Base-by-base conservation (phyloP, 2,888 invertebrate species). In the Stenodema calcarata region DNA sequence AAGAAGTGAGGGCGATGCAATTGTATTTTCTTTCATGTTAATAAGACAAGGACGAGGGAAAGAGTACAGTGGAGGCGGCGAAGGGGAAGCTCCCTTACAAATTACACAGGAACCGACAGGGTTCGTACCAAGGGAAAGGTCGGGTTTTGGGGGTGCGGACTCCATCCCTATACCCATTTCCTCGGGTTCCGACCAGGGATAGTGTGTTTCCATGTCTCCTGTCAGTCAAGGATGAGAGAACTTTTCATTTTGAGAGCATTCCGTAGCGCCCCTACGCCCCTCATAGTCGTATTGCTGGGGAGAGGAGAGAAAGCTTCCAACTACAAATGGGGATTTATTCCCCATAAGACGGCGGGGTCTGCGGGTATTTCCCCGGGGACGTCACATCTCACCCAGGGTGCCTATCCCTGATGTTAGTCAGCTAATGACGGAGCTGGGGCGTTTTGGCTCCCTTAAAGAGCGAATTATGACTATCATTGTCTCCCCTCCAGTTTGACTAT, bases 121-220 rank as follows among this genome's bases (percentile, higher is more conserved):
- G 54, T 78, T 78, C 18, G 41, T 44, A 23, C 44, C 14, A 35
- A 44, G 44, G 23, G 62, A 62, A 42, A 80, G 80, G 82, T 69
- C 69, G 82, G 82, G 28, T 69, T 82, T 82, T 69, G 82, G 78
- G n/a, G 69, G 42, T 69, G 69, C 27, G 23, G 11, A 11, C 69
- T 82, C 82, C 42, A 82, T 69, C 82, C 82, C 82, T 41, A 30
- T 47, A 28, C 50, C 80, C 54, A 30, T 42, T 75, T 84, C 30
- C 73, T 30, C 42, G 44, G 62, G n/a, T 70, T 50, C 85, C 86
- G 75, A 73, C 62, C 76, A 30, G 28, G 69, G 86, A 86, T 86
- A 86, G 86, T 86, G 86, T 86, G 86, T 86, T 86, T 86, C 80
- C 86, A 86, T 86, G 86, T 86, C 86, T 78, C 86, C 73, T 81